Evolutionary conservation across 2,797 vertebrate species (phyloP).

Genomic region (Halcyon smyrnensis): DNA sequence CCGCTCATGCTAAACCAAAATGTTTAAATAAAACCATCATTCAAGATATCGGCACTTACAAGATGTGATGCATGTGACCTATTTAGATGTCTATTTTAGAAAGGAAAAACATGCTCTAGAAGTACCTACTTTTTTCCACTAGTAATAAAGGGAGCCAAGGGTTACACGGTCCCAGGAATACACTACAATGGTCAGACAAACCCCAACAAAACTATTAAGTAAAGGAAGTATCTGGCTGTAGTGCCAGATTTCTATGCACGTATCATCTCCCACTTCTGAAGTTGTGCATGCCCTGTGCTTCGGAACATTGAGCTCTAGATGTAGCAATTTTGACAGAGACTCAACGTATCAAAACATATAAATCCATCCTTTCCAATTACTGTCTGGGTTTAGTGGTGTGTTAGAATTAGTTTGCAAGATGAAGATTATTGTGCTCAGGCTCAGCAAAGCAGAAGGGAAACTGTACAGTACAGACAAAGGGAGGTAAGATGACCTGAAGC

Average conservation of each 20-base stretch:
- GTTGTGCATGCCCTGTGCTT: fast-evolving
- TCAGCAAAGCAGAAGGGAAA: slow-evolving; percentile 10
- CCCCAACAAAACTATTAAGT: not conserved
- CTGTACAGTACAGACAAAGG: not conserved
- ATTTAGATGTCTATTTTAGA: slow-evolving; percentile 44
- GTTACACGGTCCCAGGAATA: not conserved
- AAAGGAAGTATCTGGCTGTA: not conserved
- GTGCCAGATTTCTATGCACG: not conserved
- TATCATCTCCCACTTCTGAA: not conserved
- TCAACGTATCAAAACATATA: not conserved
- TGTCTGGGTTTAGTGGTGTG: not conserved
- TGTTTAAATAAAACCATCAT: not conserved
- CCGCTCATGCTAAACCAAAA: not conserved
- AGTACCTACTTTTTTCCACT: not conserved
- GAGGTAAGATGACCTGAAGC: not conserved
- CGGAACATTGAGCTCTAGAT: not conserved
- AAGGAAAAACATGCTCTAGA: not conserved
- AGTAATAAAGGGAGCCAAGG: not conserved
- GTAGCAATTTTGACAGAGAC: not conserved
- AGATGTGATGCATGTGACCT: not conserved
- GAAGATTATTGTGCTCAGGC: not conserved
- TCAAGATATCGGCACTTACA: not conserved
- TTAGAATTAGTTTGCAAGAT: not conserved
- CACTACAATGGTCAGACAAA: not conserved
- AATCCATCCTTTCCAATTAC: not conserved